Evolutionary conservation across 2,888 invertebrate genomes (phyloP).

Genomic region (Cosmorhoe ocellata): DNA sequence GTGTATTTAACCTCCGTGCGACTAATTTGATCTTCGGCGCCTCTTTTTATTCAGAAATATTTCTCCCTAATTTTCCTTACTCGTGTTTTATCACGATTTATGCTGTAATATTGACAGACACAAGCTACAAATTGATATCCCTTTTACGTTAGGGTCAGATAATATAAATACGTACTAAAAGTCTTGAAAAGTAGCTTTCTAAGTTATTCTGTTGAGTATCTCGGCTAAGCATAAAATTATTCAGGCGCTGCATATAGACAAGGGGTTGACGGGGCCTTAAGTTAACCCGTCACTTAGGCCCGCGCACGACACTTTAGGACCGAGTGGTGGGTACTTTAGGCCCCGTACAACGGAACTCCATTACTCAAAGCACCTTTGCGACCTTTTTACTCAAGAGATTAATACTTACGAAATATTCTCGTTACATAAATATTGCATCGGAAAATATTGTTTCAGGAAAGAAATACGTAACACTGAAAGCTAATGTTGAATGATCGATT

Average conservation of each 20-base stretch:
- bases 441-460: not conserved
- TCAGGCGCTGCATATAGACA: conserved; percentile 10
- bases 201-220: conserved; percentile 15
- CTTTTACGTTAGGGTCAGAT: too few relatives aligned
- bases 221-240: conserved; percentile 22
- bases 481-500: conserved; percentile 2
- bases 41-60: too few relatives aligned
- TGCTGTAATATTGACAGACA: too few relatives aligned
- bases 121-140: too few relatives aligned
- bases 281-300: conserved; percentile 19
- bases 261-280: conserved; percentile 13
- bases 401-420: conserved; percentile 57
- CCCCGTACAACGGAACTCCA: conserved; percentile 71
- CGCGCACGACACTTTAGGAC: conserved; percentile 33
- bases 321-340: conserved; percentile 41
- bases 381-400: conserved; percentile 48
- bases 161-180: too few relatives aligned
- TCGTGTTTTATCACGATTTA: too few relatives aligned
- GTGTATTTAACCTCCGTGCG: too few relatives aligned
- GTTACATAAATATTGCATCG: conserved; percentile 26
- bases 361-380: conserved; percentile 55
- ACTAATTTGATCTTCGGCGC: too few relatives aligned
- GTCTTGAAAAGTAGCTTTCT: conserved; percentile 2
- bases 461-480: not conserved
- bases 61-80: too few relatives aligned